Conservation (phyloP, 2,113 vertebrate species). For the Stigmatopora argus region DNA sequence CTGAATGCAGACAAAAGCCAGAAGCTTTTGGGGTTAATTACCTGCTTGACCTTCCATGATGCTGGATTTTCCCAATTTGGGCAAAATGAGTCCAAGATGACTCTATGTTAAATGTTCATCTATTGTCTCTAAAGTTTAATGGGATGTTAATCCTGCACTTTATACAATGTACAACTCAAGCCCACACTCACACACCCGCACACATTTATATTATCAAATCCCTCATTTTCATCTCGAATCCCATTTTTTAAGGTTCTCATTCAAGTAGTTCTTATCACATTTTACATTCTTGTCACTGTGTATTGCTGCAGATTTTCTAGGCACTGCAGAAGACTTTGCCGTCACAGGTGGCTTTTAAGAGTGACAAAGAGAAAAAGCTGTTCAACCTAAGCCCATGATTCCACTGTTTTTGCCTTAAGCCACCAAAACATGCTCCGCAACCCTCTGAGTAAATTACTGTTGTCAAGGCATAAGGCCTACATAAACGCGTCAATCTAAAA, state of each 20-base stretch:
- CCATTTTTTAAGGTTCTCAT: conserved; percentile 47
- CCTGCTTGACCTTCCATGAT: conserved; percentile 12
- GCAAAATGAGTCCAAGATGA: conserved; percentile 13
- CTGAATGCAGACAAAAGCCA: conserved; percentile 57
- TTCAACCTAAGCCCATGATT: conserved; percentile 14
- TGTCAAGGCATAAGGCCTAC: conserved; percentile 38
- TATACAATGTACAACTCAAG: not conserved
- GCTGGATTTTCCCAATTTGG: conserved; percentile 16
- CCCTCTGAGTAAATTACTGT: conserved; percentile 39
- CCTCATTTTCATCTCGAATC: conserved; percentile 27
- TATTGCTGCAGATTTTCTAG: conserved; percentile 47
- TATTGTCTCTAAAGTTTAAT: not conserved
- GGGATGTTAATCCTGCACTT: not conserved
- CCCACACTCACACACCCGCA: not conserved
- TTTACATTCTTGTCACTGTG: conserved; percentile 55
- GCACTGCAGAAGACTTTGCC: conserved; percentile 41
- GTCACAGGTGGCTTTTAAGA: conserved; percentile 4
- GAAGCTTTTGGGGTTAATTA: conserved; percentile 54
- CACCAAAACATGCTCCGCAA: conserved; percentile 44
- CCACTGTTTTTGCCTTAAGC: conserved; percentile 45
- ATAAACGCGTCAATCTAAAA: conserved; percentile 36
- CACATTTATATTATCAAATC: not conserved
- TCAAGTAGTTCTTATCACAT: conserved; percentile 49
- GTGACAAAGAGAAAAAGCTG: not conserved
- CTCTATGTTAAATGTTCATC: not conserved